Evolutionary conservation across 1,140 invertebrate species (phyloP).

Genomic region (Drosophila trapezifrons): DNA sequence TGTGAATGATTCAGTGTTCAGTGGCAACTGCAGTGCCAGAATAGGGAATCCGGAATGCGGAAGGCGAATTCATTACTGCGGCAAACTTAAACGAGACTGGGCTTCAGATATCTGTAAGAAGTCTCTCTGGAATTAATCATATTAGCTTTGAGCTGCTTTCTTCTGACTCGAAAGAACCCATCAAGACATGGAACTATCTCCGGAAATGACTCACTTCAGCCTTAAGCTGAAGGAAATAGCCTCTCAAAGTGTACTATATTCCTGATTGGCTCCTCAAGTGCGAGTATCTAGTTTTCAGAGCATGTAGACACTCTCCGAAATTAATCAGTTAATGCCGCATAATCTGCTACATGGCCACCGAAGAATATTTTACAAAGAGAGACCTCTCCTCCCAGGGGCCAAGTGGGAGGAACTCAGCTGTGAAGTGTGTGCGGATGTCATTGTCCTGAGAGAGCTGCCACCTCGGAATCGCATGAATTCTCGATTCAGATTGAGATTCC

Average conservation of each 20-base stretch:
- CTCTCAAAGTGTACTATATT: no score
- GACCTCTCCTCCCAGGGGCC: not conserved
- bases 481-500: constrained; percentile 28
- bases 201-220: no score
- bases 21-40: constrained; percentile 2
- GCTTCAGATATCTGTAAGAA: no score
- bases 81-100: no score
- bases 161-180: no score
- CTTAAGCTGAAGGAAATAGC: no score
- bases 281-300: not conserved
- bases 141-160: no score
- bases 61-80: constrained; percentile 4
- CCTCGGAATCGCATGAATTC: constrained; percentile 24
- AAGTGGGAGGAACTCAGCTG: not conserved
- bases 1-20: constrained; percentile 19
- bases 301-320: constrained; percentile 15
- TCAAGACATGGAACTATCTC: no score
- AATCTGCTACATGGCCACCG: constrained; percentile 5
- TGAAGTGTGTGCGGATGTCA: constrained; percentile 10
- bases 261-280: no score
- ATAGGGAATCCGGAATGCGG: not conserved
- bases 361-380: not conserved
- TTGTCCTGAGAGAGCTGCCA: constrained; percentile 16
- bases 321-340: constrained; percentile 28
- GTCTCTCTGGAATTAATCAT: no score